Percentiles rank a stretch among this genome's conserved stretches.
These are phyloP conservation scores for Lydus trimaculatus DNA, from an alignment of 2,888 invertebrate species.

Conservation along the genomic window DNA sequence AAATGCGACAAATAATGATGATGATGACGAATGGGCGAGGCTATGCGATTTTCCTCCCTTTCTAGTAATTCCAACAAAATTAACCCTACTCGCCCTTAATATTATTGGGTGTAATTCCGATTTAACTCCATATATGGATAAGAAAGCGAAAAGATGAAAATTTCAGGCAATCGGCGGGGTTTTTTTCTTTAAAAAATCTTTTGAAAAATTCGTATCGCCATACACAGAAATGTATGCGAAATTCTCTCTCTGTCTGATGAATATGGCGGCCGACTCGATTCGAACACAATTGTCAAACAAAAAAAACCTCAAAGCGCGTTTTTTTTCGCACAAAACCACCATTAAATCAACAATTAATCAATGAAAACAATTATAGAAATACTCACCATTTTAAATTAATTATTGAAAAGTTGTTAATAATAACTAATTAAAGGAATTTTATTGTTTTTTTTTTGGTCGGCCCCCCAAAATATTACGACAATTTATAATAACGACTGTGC, in stretches of 20 bases:
- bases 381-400: slow-evolving; percentile 59
- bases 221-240: slow-evolving; percentile 35
- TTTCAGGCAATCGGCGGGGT: not conserved
- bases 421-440: not conserved
- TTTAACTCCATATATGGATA: not conserved
- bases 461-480: slow-evolving; percentile 26
- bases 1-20: not conserved
- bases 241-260: slow-evolving; percentile 32
- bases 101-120: not conserved
- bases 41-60: not conserved
- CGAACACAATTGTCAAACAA: slow-evolving; percentile 6
- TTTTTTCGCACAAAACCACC: not conserved
- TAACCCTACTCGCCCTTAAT: not conserved
- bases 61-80: not conserved
- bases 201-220: not conserved
- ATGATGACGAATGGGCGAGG: slow-evolving; percentile 24
- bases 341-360: not conserved
- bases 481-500: slow-evolving; percentile 55
- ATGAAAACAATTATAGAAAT: slow-evolving; percentile 10
- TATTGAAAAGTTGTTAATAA: slow-evolving; percentile 29
- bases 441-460: not conserved
- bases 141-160: not conserved
- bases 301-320: not conserved
- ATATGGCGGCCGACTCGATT: slow-evolving; percentile 51
- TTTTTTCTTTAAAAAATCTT: too few species aligned